Percentiles rank a stretch among this genome's conserved stretches.
Evolutionary conservation across 1,140 invertebrate species (phyloP).

Genomic region (Drosophila equinoxialis): DNA sequence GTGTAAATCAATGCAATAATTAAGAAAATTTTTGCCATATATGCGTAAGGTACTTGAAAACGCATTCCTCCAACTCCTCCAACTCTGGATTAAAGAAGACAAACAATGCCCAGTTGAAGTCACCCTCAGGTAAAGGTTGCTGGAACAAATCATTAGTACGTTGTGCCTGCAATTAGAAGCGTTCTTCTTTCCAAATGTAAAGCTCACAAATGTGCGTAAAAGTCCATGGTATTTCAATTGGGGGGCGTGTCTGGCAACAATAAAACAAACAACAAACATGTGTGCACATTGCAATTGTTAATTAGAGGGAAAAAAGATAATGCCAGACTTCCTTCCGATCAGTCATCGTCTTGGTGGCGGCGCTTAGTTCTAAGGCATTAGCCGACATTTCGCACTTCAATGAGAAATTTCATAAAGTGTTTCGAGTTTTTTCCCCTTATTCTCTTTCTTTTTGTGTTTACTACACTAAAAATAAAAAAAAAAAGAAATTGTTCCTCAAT

Average conservation of each 20-base stretch:
- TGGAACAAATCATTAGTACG: slow-evolving; percentile 59
- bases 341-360: slow-evolving; percentile 34
- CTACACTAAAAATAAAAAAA: neutral
- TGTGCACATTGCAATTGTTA: slow-evolving; percentile 57
- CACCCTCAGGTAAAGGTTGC: slow-evolving; percentile 14
- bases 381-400: slow-evolving; percentile 67
- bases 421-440: slow-evolving; percentile 42
- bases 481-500: slow-evolving; percentile 9
- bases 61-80: slow-evolving; percentile 33
- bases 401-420: slow-evolving; percentile 72
- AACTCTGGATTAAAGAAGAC: neutral
- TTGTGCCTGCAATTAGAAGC: slow-evolving; percentile 65
- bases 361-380: slow-evolving; percentile 60
- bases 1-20: slow-evolving; percentile 78
- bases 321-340: slow-evolving; percentile 17
- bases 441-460: slow-evolving; percentile 23
- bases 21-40: slow-evolving; percentile 62
- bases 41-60: slow-evolving; percentile 68
- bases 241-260: slow-evolving; percentile 20
- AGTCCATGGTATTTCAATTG: slow-evolving; percentile 65
- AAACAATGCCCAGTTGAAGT: slow-evolving; percentile 46
- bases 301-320: slow-evolving; percentile 45
- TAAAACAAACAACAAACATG: slow-evolving; percentile 31
- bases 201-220: slow-evolving; percentile 75
- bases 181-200: slow-evolving; percentile 14